Percentiles rank a stretch among this genome's conserved stretches.
Evolutionary conservation across 1,140 invertebrate species (phyloP).

Genomic region (Frieseomelitta varia): DNA sequence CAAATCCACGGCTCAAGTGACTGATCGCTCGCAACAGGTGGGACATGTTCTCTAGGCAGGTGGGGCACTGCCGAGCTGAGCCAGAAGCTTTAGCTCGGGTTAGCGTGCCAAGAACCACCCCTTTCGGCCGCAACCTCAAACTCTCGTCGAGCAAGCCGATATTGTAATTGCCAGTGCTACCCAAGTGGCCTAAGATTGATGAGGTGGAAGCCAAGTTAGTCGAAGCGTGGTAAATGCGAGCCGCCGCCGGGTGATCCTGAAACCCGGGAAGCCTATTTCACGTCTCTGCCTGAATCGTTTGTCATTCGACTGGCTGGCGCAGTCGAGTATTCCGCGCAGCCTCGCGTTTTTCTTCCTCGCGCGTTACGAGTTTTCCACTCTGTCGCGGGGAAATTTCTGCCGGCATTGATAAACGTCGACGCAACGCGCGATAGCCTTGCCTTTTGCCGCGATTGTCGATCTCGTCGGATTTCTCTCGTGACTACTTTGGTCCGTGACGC

Average conservation of each 20-base stretch:
- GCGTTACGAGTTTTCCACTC: background rate
- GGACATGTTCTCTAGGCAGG: slow-evolving; percentile 75
- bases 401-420: background rate
- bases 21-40: slow-evolving; percentile 80
- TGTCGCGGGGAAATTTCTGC: background rate
- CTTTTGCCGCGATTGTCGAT: background rate
- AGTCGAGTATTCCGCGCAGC: slow-evolving; percentile 40
- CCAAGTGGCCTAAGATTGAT: slow-evolving; percentile 80
- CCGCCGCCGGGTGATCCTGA: slow-evolving; percentile 63
- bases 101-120: slow-evolving; percentile 77
- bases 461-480: too few relatives aligned
- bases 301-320: slow-evolving; percentile 50
- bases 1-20: slow-evolving; percentile 76
- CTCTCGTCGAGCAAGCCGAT: slow-evolving; percentile 80
- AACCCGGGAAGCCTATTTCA: slow-evolving; percentile 65
- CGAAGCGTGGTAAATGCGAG: slow-evolving; percentile 74
- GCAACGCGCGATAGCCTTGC: background rate
- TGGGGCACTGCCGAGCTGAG: slow-evolving; percentile 66
- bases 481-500: too few relatives aligned
- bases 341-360: slow-evolving; percentile 34
- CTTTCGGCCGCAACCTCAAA: slow-evolving; percentile 77
- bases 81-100: slow-evolving; percentile 72
- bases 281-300: slow-evolving; percentile 61
- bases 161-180: slow-evolving; percentile 80
- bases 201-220: slow-evolving; percentile 78